A percentile compares a stretch with the other conserved stretches of the same genome.
Conservation (phyloP, 2,113 vertebrate species). For the Carlito syrichta region DNA sequence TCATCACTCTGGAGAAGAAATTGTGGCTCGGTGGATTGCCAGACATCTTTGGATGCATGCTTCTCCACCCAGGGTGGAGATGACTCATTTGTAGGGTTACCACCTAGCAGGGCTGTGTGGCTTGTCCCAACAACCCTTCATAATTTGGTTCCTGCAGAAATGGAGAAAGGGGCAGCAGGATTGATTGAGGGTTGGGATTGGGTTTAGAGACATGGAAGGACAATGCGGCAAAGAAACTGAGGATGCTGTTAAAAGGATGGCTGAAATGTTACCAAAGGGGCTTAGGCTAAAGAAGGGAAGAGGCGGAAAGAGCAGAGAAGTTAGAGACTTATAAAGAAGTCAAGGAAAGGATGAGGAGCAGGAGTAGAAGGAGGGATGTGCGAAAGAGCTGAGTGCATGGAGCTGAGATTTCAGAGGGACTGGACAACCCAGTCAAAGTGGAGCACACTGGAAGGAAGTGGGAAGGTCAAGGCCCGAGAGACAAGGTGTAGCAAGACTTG, state of each 20-base stretch:
- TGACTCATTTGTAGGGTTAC: no score
- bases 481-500: background rate
- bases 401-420: background rate
- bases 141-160: fast-evolving
- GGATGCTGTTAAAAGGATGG: background rate
- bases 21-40: fast-evolving
- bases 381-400: background rate
- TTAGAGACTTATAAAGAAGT: fast-evolving
- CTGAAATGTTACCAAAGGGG: background rate
- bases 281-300: background rate
- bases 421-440: background rate
- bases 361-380: fast-evolving
- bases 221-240: background rate
- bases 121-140: background rate
- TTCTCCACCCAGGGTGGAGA: fast-evolving
- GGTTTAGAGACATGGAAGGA: background rate
- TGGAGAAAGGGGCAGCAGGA: background rate
- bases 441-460: background rate
- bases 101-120: fast-evolving
- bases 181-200: background rate
- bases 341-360: fast-evolving
- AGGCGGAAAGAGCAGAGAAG: background rate
- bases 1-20: background rate
- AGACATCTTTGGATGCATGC: fast-evolving
- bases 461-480: background rate